These are phyloP conservation scores for Triplophysa dalaica DNA, from an alignment of 2,113 vertebrate species.

Conservation along the genomic window DNA sequence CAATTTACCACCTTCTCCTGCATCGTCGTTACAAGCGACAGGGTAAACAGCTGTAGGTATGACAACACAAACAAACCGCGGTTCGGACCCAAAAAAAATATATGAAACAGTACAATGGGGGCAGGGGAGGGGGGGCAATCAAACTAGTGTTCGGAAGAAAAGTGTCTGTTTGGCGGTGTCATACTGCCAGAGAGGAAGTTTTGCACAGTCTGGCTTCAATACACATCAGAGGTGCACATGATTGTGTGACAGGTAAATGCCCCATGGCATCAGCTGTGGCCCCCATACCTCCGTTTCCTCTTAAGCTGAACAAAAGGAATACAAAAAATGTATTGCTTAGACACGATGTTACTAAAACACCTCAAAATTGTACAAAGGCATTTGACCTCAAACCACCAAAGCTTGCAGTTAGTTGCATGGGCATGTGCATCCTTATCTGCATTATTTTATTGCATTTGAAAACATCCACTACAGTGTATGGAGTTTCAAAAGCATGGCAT, in stretches of 20 bases:
- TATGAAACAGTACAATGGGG: no score
- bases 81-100: no score
- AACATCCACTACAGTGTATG: not conserved
- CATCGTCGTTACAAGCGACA: no score
- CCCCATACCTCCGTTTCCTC: constrained; percentile 45
- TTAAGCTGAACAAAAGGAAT: constrained; percentile 4
- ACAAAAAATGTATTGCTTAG: not conserved
- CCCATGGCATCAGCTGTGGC: constrained; percentile 19
- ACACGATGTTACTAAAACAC: constrained; percentile 28
- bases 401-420: not conserved
- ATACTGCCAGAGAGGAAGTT: constrained; percentile 18
- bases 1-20: no score
- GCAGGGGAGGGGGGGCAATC: no score
- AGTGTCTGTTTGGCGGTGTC: constrained; percentile 13
- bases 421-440: not conserved
- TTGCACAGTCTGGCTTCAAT: constrained; percentile 22
- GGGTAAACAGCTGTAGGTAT: no score
- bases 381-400: constrained; percentile 24
- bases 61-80: no score
- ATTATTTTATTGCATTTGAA: not conserved
- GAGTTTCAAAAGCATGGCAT: no score
- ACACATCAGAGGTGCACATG: constrained; percentile 5
- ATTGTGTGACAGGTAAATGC: constrained; percentile 13
- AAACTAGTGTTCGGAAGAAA: not conserved
- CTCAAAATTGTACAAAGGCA: not conserved